Evolutionary conservation across 2,113 vertebrate genomes (phyloP).

Genomic region (Marcusenius ussheri): DNA sequence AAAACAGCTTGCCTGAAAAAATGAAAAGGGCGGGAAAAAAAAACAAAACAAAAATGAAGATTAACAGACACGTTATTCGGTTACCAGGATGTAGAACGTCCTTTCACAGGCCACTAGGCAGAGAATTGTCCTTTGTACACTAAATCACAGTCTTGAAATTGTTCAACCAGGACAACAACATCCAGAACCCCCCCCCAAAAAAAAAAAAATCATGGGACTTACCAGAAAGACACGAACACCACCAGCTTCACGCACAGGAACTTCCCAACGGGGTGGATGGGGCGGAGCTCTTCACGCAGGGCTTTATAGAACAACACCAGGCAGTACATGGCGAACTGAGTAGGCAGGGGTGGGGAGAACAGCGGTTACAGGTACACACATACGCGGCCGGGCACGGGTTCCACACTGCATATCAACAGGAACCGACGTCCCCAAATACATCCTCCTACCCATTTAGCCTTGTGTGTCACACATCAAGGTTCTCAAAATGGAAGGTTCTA

Average conservation of each 20-base stretch:
- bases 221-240: constrained; percentile 98
- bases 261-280: constrained; percentile 91
- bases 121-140: neutral
- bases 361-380: neutral
- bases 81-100: neutral
- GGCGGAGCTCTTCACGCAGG: constrained; percentile 82
- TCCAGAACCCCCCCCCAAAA: neutral
- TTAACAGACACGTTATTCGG: neutral
- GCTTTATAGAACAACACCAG: constrained; percentile 93
- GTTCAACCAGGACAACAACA: neutral
- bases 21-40: neutral
- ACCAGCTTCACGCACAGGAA: constrained; percentile 98
- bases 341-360: neutral
- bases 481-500: neutral
- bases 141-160: neutral
- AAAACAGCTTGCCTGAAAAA: constrained; percentile 83
- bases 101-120: neutral
- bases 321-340: constrained; percentile 97
- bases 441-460: neutral
- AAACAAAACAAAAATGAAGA: neutral
- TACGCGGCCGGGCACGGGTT: neutral
- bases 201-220: constrained; percentile 40
- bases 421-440: neutral
- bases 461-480: neutral
- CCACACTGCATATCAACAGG: neutral